Evolutionary conservation across 2,113 vertebrate species (phyloP).

Genomic region (Bostrychus sinensis): DNA sequence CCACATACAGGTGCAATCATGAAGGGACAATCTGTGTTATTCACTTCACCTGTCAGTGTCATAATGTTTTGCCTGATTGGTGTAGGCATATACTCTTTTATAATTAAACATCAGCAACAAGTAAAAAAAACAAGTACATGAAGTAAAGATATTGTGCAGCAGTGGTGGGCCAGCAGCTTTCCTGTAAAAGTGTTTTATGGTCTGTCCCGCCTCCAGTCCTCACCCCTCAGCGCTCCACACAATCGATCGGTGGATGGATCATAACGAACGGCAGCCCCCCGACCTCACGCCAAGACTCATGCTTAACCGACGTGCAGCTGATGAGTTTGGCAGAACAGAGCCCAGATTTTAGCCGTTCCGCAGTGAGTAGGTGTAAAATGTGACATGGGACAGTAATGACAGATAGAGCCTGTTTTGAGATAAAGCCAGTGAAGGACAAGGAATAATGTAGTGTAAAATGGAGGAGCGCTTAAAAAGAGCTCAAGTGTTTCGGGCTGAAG

Average conservation of each 20-base stretch:
- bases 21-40: no score
- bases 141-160: slow-evolving; percentile 27
- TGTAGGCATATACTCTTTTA: no score
- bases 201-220: slow-evolving; percentile 21
- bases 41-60: no score
- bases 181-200: slow-evolving; percentile 72
- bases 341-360: slow-evolving; percentile 44
- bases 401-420: slow-evolving; percentile 42
- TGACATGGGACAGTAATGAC: slow-evolving; percentile 52
- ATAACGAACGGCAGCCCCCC: slow-evolving; percentile 56
- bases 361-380: slow-evolving; percentile 53
- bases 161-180: slow-evolving; percentile 48
- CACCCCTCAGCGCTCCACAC: slow-evolving; percentile 41
- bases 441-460: slow-evolving; percentile 26
- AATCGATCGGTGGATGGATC: slow-evolving; percentile 68
- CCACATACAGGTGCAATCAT: no score
- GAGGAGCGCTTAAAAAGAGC: slow-evolving; percentile 22
- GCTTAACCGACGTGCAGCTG: slow-evolving; percentile 57
- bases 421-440: slow-evolving; percentile 28
- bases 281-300: slow-evolving; percentile 58
- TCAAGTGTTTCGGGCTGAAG: slow-evolving; percentile 14
- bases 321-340: slow-evolving; percentile 68
- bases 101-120: slow-evolving; percentile 63
- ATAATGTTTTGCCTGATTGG: no score
- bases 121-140: slow-evolving; percentile 38